A percentile compares a stretch with the other conserved stretches of the same genome.
phyloP scores from a whole-genome alignment of 2,113 vertebrate genomes.

The Lophura nycthemera region DNA sequence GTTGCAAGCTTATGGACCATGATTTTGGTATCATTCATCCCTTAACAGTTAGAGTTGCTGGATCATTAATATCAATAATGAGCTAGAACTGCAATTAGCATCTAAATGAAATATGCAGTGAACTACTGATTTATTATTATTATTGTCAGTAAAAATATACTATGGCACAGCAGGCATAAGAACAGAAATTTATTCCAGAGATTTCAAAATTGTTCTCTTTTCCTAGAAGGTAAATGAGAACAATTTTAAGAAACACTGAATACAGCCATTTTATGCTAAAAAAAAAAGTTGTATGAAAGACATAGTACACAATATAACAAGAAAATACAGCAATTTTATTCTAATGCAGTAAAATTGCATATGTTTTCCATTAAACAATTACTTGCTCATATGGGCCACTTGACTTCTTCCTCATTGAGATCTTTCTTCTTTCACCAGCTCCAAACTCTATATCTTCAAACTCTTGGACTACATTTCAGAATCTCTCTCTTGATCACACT shows the following conservation, averaged over 20 bases:
- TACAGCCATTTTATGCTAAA: not conserved
- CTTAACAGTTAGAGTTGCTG: conserved; percentile 64
- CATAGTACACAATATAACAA: not conserved
- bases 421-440: not conserved
- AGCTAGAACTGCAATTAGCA: conserved; percentile 72
- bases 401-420: not conserved
- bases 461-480: not conserved
- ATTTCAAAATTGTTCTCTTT: not conserved
- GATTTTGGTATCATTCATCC: conserved; percentile 69
- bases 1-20: conserved; percentile 50
- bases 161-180: not conserved
- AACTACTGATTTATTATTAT: conserved; percentile 58
- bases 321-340: not conserved
- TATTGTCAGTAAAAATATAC: conserved; percentile 50
- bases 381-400: not conserved
- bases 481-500: not conserved
- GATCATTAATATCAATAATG: conserved; percentile 79
- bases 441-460: not conserved
- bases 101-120: conserved; percentile 59
- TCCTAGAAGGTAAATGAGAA: not conserved
- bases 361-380: not conserved
- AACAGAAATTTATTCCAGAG: not conserved
- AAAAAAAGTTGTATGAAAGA: not conserved
- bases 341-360: not conserved
- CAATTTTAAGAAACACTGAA: not conserved